These are phyloP conservation scores for Ochropacha duplaris DNA, from an alignment of 2,888 invertebrate genomes.

Conservation along the genomic window DNA sequence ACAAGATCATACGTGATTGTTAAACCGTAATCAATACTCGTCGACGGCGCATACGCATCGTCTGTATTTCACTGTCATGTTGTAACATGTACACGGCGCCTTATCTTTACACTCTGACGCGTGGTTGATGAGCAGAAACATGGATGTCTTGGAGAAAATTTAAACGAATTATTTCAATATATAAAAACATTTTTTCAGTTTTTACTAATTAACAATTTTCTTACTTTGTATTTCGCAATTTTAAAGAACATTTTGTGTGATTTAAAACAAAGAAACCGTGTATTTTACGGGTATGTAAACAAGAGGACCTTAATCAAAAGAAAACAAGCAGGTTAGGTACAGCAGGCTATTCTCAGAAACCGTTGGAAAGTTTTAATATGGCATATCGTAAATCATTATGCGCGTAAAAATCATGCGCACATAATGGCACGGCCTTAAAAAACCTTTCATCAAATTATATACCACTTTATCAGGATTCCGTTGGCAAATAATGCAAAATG, in stretches of 20 bases:
- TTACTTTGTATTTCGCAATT: not conserved
- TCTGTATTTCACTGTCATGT: constrained; percentile 3
- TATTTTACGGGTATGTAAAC: not conserved
- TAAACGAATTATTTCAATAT: too few species aligned
- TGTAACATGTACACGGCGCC: constrained; percentile 14
- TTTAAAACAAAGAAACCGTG: not conserved
- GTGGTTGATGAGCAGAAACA: constrained; percentile 9
- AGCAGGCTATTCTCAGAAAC: not conserved
- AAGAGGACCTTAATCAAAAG: not conserved
- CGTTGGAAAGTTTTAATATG: not conserved
- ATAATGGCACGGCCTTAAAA: constrained; percentile 19
- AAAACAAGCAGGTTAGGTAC: not conserved
- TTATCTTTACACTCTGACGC: constrained; percentile 26
- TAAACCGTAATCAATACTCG: not conserved
- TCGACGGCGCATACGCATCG: not conserved
- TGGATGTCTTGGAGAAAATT: not conserved
- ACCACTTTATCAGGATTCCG: constrained; percentile 53
- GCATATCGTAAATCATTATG: constrained; percentile 1
- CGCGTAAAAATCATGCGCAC: constrained; percentile 6
- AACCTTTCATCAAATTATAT: constrained; percentile 36
- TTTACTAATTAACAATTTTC: not conserved
- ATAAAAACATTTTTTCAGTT: too few species aligned
- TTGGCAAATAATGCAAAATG: constrained; percentile 53
- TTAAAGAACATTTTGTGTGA: not conserved
- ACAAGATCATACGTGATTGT: not conserved